Percentiles rank a stretch among this genome's conserved stretches.
Evolutionary conservation across 2,888 invertebrate genomes (phyloP).

Genomic region (Drosophila pegasa): DNA sequence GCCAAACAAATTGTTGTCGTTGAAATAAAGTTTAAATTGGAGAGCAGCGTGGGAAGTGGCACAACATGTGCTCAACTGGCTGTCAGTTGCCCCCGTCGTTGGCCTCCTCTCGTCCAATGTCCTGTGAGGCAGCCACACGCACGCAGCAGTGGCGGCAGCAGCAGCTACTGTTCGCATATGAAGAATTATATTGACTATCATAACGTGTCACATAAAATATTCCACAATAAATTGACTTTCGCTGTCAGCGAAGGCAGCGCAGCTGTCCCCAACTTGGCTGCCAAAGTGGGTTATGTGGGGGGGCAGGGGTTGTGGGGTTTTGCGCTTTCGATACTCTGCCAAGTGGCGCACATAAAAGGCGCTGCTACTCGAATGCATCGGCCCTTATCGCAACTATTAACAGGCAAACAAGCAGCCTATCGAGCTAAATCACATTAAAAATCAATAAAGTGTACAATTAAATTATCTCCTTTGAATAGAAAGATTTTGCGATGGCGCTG

Average conservation of each 20-base stretch:
- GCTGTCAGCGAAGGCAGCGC: constrained; percentile 48
- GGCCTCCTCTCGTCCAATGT: constrained; percentile 28
- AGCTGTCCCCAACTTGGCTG: constrained; percentile 29
- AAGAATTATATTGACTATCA: constrained; percentile 77
- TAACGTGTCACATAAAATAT: constrained; percentile 80
- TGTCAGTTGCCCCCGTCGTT: background rate
- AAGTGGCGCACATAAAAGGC: constrained; percentile 71
- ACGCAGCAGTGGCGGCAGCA: background rate
- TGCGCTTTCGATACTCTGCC: constrained; percentile 51
- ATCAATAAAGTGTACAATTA: constrained; percentile 78
- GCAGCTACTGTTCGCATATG: constrained; percentile 39
- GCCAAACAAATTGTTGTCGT: constrained; percentile 59
- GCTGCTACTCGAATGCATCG: constrained; percentile 34
- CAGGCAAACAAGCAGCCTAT: constrained; percentile 57
- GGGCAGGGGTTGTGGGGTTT: background rate
- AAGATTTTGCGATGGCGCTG: constrained; percentile 24
- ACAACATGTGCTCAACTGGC: constrained; percentile 51
- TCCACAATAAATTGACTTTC: constrained; percentile 78
- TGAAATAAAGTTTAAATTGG: constrained; percentile 63
- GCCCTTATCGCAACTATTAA: constrained; percentile 73
- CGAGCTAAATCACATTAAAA: constrained; percentile 73
- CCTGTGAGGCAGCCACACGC: constrained; percentile 21
- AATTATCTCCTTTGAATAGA: constrained; percentile 58
- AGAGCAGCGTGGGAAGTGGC: constrained; percentile 65
- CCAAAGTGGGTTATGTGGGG: constrained; percentile 9